These are phyloP conservation scores for Hyaena hyaena DNA, from an alignment of 2,113 vertebrate species.

Conservation along the genomic window DNA sequence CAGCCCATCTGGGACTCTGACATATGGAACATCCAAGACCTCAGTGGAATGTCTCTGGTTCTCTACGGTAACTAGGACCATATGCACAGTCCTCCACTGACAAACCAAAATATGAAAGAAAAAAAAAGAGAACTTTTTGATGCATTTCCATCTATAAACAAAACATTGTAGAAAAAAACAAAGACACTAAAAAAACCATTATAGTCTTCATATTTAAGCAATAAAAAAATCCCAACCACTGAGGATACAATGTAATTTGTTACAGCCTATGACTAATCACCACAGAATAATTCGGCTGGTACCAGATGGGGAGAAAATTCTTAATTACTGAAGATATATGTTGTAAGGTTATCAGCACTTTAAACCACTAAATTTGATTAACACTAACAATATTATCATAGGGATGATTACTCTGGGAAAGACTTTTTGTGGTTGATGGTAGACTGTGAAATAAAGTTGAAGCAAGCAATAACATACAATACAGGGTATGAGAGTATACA, in stretches of 20 bases:
- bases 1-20: slow-evolving; percentile 17
- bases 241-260: slow-evolving; percentile 34
- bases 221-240: slow-evolving; percentile 41
- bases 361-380: not conserved
- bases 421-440: slow-evolving; percentile 28
- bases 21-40: not conserved
- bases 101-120: not conserved
- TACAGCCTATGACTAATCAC: slow-evolving; percentile 47
- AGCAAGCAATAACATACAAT: slow-evolving; percentile 4
- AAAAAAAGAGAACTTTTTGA: slow-evolving; percentile 5
- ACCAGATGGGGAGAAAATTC: not conserved
- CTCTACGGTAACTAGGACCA: slow-evolving; percentile 54
- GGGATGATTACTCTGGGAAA: not conserved
- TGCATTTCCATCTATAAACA: slow-evolving; percentile 52
- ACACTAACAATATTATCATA: not conserved
- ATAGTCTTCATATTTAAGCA: slow-evolving; percentile 42
- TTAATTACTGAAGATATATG: slow-evolving; percentile 35
- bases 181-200: slow-evolving; percentile 51
- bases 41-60: slow-evolving; percentile 17
- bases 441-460: not conserved
- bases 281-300: slow-evolving; percentile 13
- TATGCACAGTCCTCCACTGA: slow-evolving; percentile 35
- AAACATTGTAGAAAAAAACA: slow-evolving; percentile 23
- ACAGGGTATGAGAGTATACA: not conserved
- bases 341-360: slow-evolving; percentile 27